Evolutionary conservation across 2,113 vertebrate species (phyloP).

Genomic region (Callospermophilus lateralis): DNA sequence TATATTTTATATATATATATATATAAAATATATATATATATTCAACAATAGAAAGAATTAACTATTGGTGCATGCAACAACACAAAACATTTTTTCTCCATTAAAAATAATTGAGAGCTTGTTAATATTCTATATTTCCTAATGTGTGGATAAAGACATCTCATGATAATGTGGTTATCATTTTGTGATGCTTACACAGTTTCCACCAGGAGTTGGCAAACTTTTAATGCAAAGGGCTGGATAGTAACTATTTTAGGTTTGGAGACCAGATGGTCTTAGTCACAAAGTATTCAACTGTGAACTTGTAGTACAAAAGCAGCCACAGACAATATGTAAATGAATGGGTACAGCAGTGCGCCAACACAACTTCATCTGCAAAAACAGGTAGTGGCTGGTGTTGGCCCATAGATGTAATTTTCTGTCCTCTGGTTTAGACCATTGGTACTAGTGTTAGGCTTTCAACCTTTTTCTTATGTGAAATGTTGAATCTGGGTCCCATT

Average conservation of each 20-base stretch:
- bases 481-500: background rate
- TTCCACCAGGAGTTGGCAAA: background rate
- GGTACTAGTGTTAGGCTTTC: background rate
- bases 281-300: conserved; percentile 13
- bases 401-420: background rate
- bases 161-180: background rate
- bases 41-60: conserved; percentile 2
- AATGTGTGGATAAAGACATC: background rate
- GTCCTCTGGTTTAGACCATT: background rate
- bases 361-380: conserved; percentile 8
- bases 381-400: background rate
- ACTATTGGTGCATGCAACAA: background rate
- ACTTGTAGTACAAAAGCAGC: background rate
- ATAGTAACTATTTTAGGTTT: conserved; percentile 40
- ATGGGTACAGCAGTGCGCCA: background rate
- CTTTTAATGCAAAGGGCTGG: conserved; percentile 25
- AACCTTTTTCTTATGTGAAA: background rate
- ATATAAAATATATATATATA: background rate
- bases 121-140: background rate
- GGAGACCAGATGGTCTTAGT: background rate
- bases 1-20: background rate
- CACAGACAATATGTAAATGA: background rate
- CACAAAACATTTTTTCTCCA: background rate
- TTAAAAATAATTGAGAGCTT: background rate
- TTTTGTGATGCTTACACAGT: conserved; percentile 15